phyloP scores from a whole-genome alignment of 2,888 invertebrate genomes.

The Microctonus aethiopoides region DNA sequence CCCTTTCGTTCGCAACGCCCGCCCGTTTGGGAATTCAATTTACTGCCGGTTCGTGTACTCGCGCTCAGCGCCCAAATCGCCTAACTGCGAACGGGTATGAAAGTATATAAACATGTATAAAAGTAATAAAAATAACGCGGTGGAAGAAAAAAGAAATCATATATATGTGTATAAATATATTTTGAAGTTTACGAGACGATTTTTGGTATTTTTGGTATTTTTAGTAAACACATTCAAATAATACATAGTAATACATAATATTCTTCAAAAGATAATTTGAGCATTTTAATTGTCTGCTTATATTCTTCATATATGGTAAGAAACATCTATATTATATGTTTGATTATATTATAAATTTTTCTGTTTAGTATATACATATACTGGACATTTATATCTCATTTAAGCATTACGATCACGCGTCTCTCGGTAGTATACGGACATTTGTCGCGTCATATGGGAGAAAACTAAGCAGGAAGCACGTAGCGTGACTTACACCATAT shows the following conservation, averaged over 20 bases:
- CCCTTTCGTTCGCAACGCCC: conserved; percentile 61
- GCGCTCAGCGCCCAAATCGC: conserved; percentile 47
- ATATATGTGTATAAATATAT: not conserved
- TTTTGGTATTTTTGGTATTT: no score
- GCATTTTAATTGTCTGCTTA: no score
- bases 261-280: no score
- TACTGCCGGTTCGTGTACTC: conserved; percentile 53
- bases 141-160: not conserved
- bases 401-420: conserved; percentile 66
- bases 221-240: no score
- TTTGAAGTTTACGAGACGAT: not conserved
- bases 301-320: no score
- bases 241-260: no score
- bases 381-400: conserved; percentile 50
- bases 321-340: no score
- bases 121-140: not conserved
- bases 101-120: not conserved
- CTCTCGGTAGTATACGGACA: conserved; percentile 43
- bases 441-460: conserved; percentile 26
- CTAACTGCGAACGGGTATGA: conserved; percentile 36
- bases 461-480: conserved; percentile 61
- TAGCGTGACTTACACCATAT: conserved; percentile 61
- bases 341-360: no score
- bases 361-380: no score
- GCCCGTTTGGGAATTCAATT: conserved; percentile 68